These are phyloP conservation scores for Ianthella basta DNA, from an alignment of 37 sponge, comb jelly and placozoan species.

Conservation along the genomic window DNA sequence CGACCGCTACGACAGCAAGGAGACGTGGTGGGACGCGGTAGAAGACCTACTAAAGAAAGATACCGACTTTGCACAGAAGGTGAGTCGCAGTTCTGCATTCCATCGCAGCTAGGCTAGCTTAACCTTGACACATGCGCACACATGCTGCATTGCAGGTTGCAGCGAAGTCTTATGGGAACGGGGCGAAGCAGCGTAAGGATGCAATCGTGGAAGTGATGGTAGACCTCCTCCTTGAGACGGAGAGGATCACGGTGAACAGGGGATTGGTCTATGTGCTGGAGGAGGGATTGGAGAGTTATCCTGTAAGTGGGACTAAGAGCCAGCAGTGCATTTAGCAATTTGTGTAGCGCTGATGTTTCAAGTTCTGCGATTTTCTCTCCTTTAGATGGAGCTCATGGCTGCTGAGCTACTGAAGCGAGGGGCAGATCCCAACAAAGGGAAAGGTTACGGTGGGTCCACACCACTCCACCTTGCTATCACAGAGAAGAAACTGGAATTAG, in stretches of 20 bases:
- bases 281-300: constrained; percentile 1
- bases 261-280: constrained; percentile 20
- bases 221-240: constrained; percentile 1
- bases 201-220: constrained; percentile 8
- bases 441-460: constrained; percentile 13
- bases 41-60: constrained; percentile 1
- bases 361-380: not conserved
- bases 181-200: not conserved
- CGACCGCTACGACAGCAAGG: not conserved
- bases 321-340: no score
- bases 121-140: no score
- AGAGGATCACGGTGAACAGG: not conserved
- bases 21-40: constrained; percentile 18
- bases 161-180: not conserved
- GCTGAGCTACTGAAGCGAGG: constrained; percentile 17
- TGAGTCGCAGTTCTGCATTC: not conserved
- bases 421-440: not conserved
- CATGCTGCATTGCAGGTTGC: constrained; percentile 18
- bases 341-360: not conserved
- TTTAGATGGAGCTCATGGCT: constrained; percentile 1
- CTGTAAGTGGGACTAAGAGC: not conserved
- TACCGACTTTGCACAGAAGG: not conserved
- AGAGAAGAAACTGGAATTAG: not conserved
- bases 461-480: not conserved
- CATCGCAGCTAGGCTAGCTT: no score